Base-by-base conservation (phyloP, 1,140 invertebrate genomes). In the Drosophila nasuta region DNA sequence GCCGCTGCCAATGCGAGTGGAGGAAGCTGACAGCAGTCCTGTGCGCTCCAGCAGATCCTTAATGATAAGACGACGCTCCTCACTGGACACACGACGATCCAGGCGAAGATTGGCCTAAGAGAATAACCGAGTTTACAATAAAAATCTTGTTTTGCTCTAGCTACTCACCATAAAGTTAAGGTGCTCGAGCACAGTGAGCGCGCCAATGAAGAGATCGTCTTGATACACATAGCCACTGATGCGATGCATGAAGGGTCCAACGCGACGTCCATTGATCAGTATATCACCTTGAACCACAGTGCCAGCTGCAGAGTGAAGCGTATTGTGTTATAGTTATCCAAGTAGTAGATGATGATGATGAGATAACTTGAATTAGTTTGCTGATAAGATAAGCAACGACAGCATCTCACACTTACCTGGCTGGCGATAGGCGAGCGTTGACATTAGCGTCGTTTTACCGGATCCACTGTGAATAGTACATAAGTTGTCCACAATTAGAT, bases 211-310 rank as follows among this genome's bases (percentile, higher is more conserved):
- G 33, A 98, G 93, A 90, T 98, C 97, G 68, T 98, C 97, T 93
- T 99, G 98, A 83, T 99, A 97, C 92, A 99, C 97, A 92, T 97
- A 99, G 0, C 97, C 98, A 68, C 96, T 98, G 41, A 98, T 93
- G 66, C 94, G 94, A 79, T 95, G 95, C 94, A 98, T 96, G 75
- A 95, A 97, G 64, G 95, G 94, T 7, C 95, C 94, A 3, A 96
- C 93, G 4, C 93, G 93, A 17, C 94, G 91, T 1, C 96, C 96
- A 86, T 97, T 97, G 72, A 97, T 94, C 49, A 94, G 86, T 60
- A 97, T 95, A 62, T 97, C 95, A 1, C 97, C 97, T 79, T 96
- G 95, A 11, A 97, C 94, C 33, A 95, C 93, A 1, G 97, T 93
- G 7, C 94, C 95, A 64, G 93, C 95, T 96, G 82, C 11, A 91